Percentiles rank a stretch among this genome's conserved stretches.
Evolutionary conservation across 1,140 invertebrate species (phyloP).

Genomic region (Geopemphigus sp.): DNA sequence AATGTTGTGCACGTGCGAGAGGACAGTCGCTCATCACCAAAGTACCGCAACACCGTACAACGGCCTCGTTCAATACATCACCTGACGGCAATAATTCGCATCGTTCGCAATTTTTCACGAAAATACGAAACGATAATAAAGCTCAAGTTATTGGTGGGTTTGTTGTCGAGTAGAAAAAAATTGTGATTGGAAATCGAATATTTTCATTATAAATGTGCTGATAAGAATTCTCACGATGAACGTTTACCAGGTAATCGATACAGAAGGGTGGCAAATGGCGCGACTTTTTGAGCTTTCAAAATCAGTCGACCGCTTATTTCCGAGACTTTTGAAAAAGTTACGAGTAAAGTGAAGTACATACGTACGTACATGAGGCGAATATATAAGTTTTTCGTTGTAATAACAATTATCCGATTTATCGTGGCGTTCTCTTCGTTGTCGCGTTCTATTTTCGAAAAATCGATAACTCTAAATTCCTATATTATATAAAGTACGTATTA

Average conservation of each 20-base stretch:
- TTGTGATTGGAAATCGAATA: neutral
- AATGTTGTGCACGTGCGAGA: neutral
- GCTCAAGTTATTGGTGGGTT: neutral
- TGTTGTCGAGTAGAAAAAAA: neutral
- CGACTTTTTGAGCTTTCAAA: neutral
- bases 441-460: no score
- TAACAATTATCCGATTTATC: no score
- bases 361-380: no score
- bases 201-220: neutral
- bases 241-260: constrained; percentile 19
- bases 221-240: neutral
- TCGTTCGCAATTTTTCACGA: neutral
- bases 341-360: no score
- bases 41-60: neutral
- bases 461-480: no score
- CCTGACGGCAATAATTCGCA: neutral
- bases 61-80: constrained; percentile 11
- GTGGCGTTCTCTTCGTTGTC: no score
- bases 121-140: neutral
- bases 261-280: neutral
- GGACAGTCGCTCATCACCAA: neutral
- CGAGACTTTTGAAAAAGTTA: no score
- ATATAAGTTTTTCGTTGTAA: no score
- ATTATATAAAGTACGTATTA: no score
- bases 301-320: no score